These are phyloP conservation scores for Anneissia japonica DNA, from an alignment of 35 echinoderm and acorn worm species.

Conservation along the genomic window DNA sequence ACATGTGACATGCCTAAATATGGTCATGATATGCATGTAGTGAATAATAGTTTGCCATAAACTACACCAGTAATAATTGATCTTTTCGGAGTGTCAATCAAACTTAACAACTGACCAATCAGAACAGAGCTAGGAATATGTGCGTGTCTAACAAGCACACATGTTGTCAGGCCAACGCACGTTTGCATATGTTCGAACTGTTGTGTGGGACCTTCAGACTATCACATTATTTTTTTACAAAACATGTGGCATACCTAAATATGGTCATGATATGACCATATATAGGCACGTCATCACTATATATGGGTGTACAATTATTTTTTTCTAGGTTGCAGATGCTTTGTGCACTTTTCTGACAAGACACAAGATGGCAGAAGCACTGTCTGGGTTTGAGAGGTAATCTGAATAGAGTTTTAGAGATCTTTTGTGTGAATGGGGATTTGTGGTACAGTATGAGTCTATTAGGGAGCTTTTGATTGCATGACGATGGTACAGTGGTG, in stretches of 20 bases:
- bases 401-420: no score
- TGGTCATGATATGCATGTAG: no score
- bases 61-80: no score
- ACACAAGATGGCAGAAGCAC: constrained; percentile 73
- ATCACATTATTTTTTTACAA: neutral
- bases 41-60: no score
- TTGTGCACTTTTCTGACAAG: constrained; percentile 69
- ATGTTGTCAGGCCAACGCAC: neutral
- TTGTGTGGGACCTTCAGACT: neutral
- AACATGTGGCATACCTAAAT: neutral
- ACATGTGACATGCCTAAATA: no score
- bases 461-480: no score
- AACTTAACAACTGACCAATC: no score
- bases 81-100: no score
- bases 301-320: neutral
- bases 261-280: neutral
- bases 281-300: neutral
- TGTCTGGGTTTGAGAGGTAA: constrained; percentile 73
- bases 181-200: neutral
- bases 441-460: no score
- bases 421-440: no score
- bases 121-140: neutral
- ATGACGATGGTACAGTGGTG: no score
- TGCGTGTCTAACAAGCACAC: no score
- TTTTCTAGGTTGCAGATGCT: constrained; percentile 81